phyloP scores from a whole-genome alignment of 2,888 invertebrate genomes.

The Lepeophtheirus nordmannii region DNA sequence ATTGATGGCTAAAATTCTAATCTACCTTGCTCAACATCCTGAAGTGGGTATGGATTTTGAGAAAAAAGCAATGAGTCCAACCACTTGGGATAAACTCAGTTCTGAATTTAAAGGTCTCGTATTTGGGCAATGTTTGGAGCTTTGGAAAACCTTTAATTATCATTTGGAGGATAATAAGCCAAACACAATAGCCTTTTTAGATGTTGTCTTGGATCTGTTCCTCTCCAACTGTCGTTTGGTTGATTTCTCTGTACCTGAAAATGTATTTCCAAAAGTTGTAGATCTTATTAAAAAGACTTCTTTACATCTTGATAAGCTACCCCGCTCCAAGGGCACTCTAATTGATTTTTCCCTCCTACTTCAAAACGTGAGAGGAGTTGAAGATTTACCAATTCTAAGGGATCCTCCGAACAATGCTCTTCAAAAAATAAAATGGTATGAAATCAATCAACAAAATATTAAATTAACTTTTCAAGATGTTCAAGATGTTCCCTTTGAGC shows the following conservation, averaged over 20 bases:
- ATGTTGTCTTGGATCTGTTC: background rate
- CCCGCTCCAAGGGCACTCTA: background rate
- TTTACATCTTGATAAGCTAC: background rate
- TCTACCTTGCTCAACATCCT: background rate
- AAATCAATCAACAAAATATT: background rate
- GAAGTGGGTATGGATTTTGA: background rate
- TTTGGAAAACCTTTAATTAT: background rate
- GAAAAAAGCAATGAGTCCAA: too few relatives aligned
- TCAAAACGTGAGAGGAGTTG: background rate
- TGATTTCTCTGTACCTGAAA: background rate
- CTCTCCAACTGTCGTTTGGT: constrained; percentile 1
- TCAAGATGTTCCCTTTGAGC: background rate
- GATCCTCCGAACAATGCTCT: background rate
- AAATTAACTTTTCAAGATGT: background rate
- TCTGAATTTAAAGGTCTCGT: background rate
- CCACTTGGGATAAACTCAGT: background rate
- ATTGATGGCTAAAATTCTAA: background rate
- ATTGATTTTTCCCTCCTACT: background rate
- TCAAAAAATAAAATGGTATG: background rate
- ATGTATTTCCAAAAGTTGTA: background rate
- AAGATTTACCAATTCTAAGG: background rate
- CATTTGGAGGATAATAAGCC: background rate
- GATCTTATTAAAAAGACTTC: background rate
- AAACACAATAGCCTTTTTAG: background rate
- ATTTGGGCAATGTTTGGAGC: background rate